Conservation (phyloP, 1,140 invertebrate genomes). For the Lordiphosa mommai region DNA sequence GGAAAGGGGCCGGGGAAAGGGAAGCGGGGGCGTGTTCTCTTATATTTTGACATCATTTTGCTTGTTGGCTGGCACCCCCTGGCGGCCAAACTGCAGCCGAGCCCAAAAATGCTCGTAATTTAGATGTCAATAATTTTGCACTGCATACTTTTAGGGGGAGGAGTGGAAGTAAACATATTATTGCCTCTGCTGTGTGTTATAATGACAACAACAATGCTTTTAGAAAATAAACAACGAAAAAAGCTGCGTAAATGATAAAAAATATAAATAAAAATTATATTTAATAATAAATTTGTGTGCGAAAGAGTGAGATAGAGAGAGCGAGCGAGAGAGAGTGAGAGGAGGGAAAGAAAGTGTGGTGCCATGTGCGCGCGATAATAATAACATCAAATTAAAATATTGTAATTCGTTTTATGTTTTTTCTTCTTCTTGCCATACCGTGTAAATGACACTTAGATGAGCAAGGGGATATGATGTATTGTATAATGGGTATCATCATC, state of each 20-base stretch:
- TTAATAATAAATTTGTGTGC: slow-evolving; percentile 30
- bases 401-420: slow-evolving; percentile 43
- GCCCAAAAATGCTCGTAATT: slow-evolving; percentile 42
- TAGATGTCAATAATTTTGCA: slow-evolving; percentile 72
- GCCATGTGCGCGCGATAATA: slow-evolving; percentile 36
- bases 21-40: neutral
- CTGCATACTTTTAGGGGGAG: slow-evolving; percentile 27
- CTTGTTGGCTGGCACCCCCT: slow-evolving; percentile 1
- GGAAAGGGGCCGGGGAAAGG: neutral
- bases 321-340: neutral
- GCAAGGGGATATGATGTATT: too few relatives aligned
- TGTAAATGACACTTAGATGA: too few relatives aligned
- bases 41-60: slow-evolving; percentile 12
- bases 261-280: slow-evolving; percentile 21
- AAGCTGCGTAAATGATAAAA: slow-evolving; percentile 5
- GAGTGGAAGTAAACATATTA: slow-evolving; percentile 34
- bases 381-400: slow-evolving; percentile 56
- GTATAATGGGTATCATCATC: too few relatives aligned
- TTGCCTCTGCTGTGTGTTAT: slow-evolving; percentile 19
- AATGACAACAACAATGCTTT: slow-evolving; percentile 18
- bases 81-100: slow-evolving; percentile 1
- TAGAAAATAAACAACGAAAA: slow-evolving; percentile 15
- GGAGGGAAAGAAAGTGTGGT: neutral
- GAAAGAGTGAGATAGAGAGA: neutral
- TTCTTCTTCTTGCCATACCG: neutral